Percentiles rank a stretch among this genome's conserved stretches.
These are phyloP conservation scores for Cheilosia grossa DNA, from an alignment of 2,888 invertebrate genomes.

Conservation along the genomic window DNA sequence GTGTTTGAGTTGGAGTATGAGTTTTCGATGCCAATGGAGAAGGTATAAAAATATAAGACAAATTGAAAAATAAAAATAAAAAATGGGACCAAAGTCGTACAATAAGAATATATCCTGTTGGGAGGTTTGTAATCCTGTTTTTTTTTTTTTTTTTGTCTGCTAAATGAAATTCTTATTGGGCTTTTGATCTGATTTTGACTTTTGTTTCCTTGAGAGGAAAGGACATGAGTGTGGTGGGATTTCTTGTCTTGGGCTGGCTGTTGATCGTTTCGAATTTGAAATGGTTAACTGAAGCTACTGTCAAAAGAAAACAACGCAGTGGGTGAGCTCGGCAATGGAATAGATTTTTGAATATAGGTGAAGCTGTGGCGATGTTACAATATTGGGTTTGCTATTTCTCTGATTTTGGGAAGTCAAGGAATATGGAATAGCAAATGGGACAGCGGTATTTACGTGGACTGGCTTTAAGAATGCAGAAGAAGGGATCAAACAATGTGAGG, in stretches of 20 bases:
- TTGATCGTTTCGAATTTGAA: slow-evolving; percentile 49
- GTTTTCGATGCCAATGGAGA: not conserved
- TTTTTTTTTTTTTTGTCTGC: slow-evolving; percentile 9
- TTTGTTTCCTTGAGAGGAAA: slow-evolving; percentile 14
- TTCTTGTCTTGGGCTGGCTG: slow-evolving; percentile 34
- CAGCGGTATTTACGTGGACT: too few relatives aligned
- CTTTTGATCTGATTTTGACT: slow-evolving; percentile 60
- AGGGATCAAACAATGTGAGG: too few relatives aligned
- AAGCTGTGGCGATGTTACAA: too few relatives aligned
- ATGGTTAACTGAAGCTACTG: not conserved
- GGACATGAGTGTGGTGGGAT: not conserved
- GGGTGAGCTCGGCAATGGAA: not conserved
- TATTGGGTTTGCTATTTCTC: too few relatives aligned
- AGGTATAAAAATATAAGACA: not conserved
- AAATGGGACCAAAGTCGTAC: not conserved
- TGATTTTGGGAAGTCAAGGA: too few relatives aligned
- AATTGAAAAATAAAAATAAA: slow-evolving; percentile 1
- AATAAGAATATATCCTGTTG: slow-evolving; percentile 31
- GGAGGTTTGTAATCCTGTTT: slow-evolving; percentile 31
- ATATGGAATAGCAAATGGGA: too few relatives aligned
- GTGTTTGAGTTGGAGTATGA: not conserved
- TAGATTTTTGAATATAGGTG: not conserved
- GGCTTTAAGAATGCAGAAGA: too few relatives aligned
- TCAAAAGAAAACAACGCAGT: not conserved
- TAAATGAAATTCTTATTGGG: slow-evolving; percentile 43